Evolutionary conservation across 2,797 vertebrate species (phyloP), one percentile per base, ranked within the genome.

Genomic region (Trichosurus vulpecula): DNA sequence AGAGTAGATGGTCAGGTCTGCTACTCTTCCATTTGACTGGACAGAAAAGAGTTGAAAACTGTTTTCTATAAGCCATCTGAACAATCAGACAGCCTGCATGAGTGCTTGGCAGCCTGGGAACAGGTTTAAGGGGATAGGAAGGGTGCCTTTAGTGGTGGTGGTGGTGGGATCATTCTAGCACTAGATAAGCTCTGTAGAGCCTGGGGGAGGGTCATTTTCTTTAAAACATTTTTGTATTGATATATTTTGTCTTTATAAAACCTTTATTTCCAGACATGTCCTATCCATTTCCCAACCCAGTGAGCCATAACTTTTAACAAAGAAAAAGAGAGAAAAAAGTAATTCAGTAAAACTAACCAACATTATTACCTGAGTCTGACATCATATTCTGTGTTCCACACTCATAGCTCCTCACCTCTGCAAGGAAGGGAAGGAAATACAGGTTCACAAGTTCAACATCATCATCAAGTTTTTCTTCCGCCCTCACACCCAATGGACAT

Each of bases 361-460:
- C 35, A 74, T 54, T 74, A 41, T n/a, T n/a, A 41, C 61, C n/a
- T 74, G 10, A 74, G 61, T 41, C 5, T 74, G 61, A 41, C 61
- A 74, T 14, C 61, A 66, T 74, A 6, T 41, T 74, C 5, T 41
- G 5, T 4, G 14, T 74, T 74, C 13, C 14, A 19, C 16, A 8
- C n/a, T 74, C 16, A 66, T 14, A 66, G 58, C 13, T 16, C 13
- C n/a, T 14, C 14, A 35, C 14, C n/a, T 74, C 35, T 74, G n/a
- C n/a, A 74, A 22, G 61, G 5, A 66, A 66, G 31, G 35, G 35
- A 66, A 41, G 35, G n/a, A 19, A 14, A 74, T 74, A 61, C n/a
- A 99, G 0, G 99, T 99, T 56, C 55, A 56, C 22, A 61, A 61
- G 31, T 61, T 61, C 58, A 61, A 13, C 11, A 35, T 35, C 58